These are phyloP conservation scores for Micrasema longulum DNA, from an alignment of 1,140 invertebrate genomes.

Conservation along the genomic window DNA sequence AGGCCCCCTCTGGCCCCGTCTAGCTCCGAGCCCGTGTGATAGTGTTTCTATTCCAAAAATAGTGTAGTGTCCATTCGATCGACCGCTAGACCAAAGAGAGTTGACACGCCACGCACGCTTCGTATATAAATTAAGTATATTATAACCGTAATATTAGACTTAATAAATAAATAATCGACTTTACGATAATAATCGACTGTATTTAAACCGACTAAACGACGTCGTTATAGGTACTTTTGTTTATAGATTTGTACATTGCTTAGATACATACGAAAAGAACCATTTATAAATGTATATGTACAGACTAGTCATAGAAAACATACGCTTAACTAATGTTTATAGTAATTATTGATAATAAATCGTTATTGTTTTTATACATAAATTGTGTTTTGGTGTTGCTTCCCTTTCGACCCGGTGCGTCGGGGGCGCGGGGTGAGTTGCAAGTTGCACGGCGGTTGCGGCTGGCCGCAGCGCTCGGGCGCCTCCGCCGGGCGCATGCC, in stretches of 20 bases:
- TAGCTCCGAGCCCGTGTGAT: conserved; percentile 39
- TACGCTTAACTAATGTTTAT: conserved; percentile 56
- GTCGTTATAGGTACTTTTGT: conserved; percentile 46
- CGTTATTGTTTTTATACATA: conserved; percentile 55
- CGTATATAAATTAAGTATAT: conserved; percentile 36
- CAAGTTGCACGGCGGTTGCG: neutral
- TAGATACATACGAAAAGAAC: conserved; percentile 47
- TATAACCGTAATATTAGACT: conserved; percentile 44
- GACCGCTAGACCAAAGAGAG: conserved; percentile 40
- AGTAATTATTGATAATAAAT: conserved; percentile 53
- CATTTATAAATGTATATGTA: conserved; percentile 53
- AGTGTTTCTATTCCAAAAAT: conserved; percentile 51
- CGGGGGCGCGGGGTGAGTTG: neutral
- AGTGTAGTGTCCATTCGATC: conserved; percentile 42
- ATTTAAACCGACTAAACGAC: conserved; percentile 40
- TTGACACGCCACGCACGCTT: conserved; percentile 40
- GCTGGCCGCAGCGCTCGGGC: conserved; percentile 27
- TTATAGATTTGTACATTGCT: conserved; percentile 48
- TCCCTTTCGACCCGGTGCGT: conserved; percentile 10
- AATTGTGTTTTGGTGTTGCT: conserved; percentile 43
- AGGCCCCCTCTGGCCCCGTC: neutral
- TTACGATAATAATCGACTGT: conserved; percentile 46
- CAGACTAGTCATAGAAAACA: conserved; percentile 55
- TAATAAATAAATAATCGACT: conserved; percentile 41
- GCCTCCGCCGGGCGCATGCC: conserved; percentile 33